These are phyloP conservation scores for Hemibagrus guttatus DNA, from an alignment of 2,797 vertebrate species.

Conservation along the genomic window DNA sequence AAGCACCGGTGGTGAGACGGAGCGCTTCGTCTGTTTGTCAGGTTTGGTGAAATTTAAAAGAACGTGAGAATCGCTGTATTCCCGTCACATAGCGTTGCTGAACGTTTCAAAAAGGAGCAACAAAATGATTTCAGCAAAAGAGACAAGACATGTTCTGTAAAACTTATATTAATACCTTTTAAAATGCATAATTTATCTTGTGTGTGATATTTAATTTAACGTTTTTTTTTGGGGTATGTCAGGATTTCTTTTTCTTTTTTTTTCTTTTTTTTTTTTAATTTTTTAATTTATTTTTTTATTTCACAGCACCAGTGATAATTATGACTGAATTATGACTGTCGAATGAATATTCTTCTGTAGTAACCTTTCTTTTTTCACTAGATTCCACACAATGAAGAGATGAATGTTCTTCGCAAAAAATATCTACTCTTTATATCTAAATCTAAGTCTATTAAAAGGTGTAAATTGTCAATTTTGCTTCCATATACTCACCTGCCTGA, in stretches of 20 bases:
- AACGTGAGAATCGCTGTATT: background rate
- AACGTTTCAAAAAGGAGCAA: background rate
- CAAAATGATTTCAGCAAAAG: no score
- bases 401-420: background rate
- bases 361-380: background rate
- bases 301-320: background rate
- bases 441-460: background rate
- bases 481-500: background rate
- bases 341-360: background rate
- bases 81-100: background rate
- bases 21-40: background rate
- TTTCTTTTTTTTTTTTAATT: background rate
- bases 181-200: background rate
- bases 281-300: background rate
- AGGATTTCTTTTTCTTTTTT: background rate
- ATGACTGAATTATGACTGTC: background rate
- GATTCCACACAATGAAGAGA: no score
- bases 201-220: background rate
- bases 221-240: background rate
- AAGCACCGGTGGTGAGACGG: background rate
- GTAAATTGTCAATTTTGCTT: conserved; percentile 16
- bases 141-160: background rate
- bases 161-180: background rate
- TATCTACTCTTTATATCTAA: background rate
- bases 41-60: background rate